Evolutionary conservation across 2,797 vertebrate species (phyloP).

Genomic region (Chiroxiphia lanceolata): DNA sequence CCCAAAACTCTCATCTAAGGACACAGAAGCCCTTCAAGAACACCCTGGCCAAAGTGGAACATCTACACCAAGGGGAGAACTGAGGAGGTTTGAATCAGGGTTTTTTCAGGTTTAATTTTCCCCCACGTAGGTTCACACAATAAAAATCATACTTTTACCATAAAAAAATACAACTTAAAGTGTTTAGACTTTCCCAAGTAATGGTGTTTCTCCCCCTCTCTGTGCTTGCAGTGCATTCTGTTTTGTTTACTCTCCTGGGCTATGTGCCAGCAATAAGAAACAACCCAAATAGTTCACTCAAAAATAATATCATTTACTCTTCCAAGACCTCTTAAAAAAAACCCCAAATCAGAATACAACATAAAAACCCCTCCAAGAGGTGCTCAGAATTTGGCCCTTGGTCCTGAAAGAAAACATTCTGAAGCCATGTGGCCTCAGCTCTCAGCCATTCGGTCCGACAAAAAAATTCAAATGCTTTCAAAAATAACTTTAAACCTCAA

Average conservation of each 20-base stretch:
- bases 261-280: constrained; percentile 47
- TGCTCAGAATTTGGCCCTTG: not conserved
- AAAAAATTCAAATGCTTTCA: constrained; percentile 20
- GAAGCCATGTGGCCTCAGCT: not conserved
- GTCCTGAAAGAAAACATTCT: not conserved
- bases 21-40: not conserved
- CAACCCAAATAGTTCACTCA: constrained; percentile 20
- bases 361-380: not conserved
- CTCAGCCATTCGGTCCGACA: not conserved
- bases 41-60: not conserved
- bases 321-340: not conserved
- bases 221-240: constrained; percentile 1
- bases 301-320: constrained; percentile 33
- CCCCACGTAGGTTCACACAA: not conserved
- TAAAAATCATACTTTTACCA: not conserved
- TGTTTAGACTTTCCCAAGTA: not conserved
- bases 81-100: not conserved
- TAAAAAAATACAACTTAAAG: not conserved
- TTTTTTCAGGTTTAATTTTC: not conserved
- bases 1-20: not conserved
- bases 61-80: not conserved
- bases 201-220: not conserved
- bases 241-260: constrained; percentile 42
- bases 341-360: not conserved
- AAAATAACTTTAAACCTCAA: constrained; percentile 43